phyloP scores from a whole-genome alignment of 2,888 invertebrate genomes.

The Caenorhabditis afra region DNA sequence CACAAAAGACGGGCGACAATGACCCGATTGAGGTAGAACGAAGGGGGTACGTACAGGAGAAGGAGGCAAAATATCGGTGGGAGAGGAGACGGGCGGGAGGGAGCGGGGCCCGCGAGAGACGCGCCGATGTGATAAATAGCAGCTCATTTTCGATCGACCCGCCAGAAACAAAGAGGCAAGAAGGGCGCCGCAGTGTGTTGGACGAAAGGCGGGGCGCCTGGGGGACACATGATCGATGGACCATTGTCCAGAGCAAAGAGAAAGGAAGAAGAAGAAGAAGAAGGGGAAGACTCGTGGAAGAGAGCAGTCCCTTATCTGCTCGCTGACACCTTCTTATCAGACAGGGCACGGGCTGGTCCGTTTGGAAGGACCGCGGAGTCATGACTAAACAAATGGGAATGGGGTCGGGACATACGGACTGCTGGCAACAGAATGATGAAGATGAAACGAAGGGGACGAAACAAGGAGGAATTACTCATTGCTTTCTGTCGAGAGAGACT shows the following conservation, averaged over 20 bases:
- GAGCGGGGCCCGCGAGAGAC: background rate
- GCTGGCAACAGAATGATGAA: constrained; percentile 4
- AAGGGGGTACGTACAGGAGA: background rate
- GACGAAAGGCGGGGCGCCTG: constrained; percentile 28
- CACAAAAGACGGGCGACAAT: constrained; percentile 35
- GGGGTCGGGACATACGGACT: constrained; percentile 3
- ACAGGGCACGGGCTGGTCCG: constrained; percentile 19
- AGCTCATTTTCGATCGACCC: constrained; percentile 33
- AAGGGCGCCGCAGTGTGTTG: constrained; percentile 15
- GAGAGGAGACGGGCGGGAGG: background rate
- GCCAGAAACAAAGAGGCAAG: constrained; percentile 10
- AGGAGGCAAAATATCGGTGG: constrained; percentile 15
- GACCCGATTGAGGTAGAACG: constrained; percentile 10
- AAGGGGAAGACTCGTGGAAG: background rate
- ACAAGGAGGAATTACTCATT: constrained; percentile 48
- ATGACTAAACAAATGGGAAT: constrained; percentile 8
- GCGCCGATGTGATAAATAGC: constrained; percentile 49
- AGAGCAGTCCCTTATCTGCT: background rate
- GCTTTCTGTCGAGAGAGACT: constrained; percentile 9
- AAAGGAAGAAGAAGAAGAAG: background rate
- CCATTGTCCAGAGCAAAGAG: constrained; percentile 15
- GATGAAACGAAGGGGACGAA: constrained; percentile 25
- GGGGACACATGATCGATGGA: constrained; percentile 34
- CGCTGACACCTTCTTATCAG: constrained; percentile 12
- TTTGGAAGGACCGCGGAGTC: background rate